phyloP scores from a whole-genome alignment of 2,888 invertebrate species.

The Cephus runcator region DNA sequence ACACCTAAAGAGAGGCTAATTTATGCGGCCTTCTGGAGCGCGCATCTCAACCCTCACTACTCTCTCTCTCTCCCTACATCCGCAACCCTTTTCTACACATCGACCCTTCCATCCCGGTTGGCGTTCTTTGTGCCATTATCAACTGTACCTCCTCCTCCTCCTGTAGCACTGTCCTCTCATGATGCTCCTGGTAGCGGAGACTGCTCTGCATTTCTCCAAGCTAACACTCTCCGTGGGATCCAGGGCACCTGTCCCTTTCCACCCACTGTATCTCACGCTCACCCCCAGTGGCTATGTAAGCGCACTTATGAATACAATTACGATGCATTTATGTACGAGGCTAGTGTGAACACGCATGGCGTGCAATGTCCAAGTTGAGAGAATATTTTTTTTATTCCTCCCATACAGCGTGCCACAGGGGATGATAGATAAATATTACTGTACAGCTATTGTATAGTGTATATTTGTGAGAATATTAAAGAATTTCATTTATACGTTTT shows the following conservation, averaged over 20 bases:
- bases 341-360: not conserved
- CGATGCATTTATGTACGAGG: conserved; percentile 16
- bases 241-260: conserved; percentile 49
- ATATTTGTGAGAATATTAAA: not conserved
- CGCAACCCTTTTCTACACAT: conserved; percentile 4
- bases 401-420: not conserved
- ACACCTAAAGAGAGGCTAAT: conserved; percentile 55
- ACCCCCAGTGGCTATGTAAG: conserved; percentile 25
- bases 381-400: not conserved
- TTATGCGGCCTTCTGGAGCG: conserved; percentile 56
- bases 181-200: not conserved
- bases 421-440: not conserved
- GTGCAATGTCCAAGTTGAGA: not conserved
- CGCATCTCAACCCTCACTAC: conserved; percentile 34
- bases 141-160: conserved; percentile 5
- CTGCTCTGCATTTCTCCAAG: conserved; percentile 34
- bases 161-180: conserved; percentile 2
- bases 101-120: conserved; percentile 11
- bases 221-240: conserved; percentile 47
- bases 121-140: conserved; percentile 7
- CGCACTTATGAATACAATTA: conserved; percentile 56
- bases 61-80: conserved; percentile 18
- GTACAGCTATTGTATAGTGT: not conserved
- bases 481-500: not conserved
- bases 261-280: conserved; percentile 5